These are phyloP conservation scores for Acanthochromis polyacanthus DNA, from an alignment of 2,113 vertebrate species.

Conservation along the genomic window DNA sequence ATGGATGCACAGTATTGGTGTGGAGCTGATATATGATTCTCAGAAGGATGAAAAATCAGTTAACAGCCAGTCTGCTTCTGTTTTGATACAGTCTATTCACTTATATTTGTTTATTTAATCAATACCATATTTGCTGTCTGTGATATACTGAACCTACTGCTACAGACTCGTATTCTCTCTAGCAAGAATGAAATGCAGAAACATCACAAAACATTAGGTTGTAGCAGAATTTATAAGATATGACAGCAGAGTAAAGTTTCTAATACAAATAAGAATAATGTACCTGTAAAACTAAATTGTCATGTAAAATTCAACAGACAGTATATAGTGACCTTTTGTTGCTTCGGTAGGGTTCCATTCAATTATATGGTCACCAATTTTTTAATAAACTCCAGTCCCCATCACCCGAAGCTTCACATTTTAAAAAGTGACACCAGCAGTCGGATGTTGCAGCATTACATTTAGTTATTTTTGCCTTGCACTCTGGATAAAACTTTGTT, in stretches of 20 bases:
- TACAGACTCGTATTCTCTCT: not conserved
- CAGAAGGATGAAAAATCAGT: conserved; percentile 19
- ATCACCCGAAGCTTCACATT: conserved; percentile 3
- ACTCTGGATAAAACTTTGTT: conserved; percentile 31
- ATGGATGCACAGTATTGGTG: conserved; percentile 12
- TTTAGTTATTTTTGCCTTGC: conserved; percentile 38
- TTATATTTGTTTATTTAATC: conserved; percentile 20
- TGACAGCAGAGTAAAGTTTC: not conserved
- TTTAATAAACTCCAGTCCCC: conserved; percentile 18
- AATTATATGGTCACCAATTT: conserved; percentile 1
- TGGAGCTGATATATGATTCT: conserved; percentile 18
- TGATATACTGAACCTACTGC: not conserved
- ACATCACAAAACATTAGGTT: not conserved
- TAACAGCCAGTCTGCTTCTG: conserved; percentile 3
- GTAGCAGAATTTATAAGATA: not conserved
- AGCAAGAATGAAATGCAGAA: not conserved
- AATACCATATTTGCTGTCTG: conserved; percentile 2
- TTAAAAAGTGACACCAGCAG: conserved; percentile 23
- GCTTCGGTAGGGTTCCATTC: not conserved
- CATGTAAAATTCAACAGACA: conserved; percentile 15
- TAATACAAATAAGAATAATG: not conserved
- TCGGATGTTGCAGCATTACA: conserved; percentile 14
- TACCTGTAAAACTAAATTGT: not conserved
- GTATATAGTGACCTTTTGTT: conserved; percentile 4
- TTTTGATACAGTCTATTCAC: conserved; percentile 14